phyloP scores from a whole-genome alignment of 2,113 vertebrate species.

The Agapornis roseicollis region DNA sequence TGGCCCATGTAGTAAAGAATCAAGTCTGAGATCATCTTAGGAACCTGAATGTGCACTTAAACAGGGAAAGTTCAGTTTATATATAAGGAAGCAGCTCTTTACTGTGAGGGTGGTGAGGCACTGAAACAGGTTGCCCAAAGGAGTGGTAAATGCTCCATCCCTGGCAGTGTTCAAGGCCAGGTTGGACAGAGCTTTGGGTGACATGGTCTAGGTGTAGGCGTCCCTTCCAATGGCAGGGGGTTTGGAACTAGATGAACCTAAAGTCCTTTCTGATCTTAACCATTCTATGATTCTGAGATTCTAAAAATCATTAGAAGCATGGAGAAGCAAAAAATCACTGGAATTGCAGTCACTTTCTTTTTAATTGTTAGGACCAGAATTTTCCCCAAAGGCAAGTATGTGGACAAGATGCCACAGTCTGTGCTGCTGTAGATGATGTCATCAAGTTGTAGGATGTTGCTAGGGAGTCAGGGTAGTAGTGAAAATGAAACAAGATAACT shows the following conservation, averaged over 20 bases:
- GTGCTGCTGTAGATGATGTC: background rate
- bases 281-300: background rate
- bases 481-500: background rate
- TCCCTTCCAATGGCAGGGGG: background rate
- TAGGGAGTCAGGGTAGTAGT: background rate
- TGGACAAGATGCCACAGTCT: background rate
- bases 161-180: background rate
- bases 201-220: background rate
- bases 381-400: accelerated
- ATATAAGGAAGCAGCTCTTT: background rate
- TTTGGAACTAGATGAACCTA: background rate
- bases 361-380: background rate
- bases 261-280: background rate
- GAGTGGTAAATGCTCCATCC: background rate
- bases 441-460: background rate
- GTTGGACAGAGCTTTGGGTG: background rate
- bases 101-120: background rate
- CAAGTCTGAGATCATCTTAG: background rate
- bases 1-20: background rate
- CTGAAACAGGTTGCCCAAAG: background rate
- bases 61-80: background rate
- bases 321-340: background rate
- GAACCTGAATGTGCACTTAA: background rate
- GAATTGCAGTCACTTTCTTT: background rate
- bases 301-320: background rate